Conservation (phyloP, 64 coral and sea anemone genomes). For the Stichodactyla helianthus region DNA sequence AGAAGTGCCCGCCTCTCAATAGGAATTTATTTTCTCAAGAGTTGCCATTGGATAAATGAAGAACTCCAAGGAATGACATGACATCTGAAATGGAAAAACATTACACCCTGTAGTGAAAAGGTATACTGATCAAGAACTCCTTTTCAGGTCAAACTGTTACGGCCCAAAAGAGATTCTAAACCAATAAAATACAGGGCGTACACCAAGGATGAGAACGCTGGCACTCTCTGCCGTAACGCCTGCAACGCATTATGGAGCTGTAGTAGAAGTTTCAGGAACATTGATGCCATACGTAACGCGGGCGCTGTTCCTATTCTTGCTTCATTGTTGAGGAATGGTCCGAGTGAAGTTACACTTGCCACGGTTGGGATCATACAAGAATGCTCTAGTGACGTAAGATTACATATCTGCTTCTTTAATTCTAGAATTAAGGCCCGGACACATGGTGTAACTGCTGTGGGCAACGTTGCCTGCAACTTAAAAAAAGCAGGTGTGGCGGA, state of each 20-base stretch:
- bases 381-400: conserved; percentile 78
- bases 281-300: conserved; percentile 55
- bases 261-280: conserved; percentile 53
- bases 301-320: conserved; percentile 55
- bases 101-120: background rate
- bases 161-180: conserved; percentile 13
- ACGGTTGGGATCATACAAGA: conserved; percentile 77
- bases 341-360: conserved; percentile 61
- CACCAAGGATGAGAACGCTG: conserved; percentile 18
- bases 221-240: conserved; percentile 33
- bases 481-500: no score
- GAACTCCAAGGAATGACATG: no score
- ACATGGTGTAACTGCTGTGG: no score
- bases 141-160: conserved; percentile 64
- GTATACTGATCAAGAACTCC: background rate
- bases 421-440: no score
- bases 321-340: conserved; percentile 45
- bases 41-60: no score
- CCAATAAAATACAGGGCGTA: conserved; percentile 16
- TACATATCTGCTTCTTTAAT: no score
- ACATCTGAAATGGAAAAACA: no score
- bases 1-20: no score
- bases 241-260: conserved; percentile 95
- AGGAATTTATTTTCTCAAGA: no score
- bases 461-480: no score